A percentile compares a stretch with the other conserved stretches of the same genome.
These are phyloP conservation scores for Leucosticte australis DNA, from an alignment of 2,113 vertebrate genomes.

Conservation along the genomic window DNA sequence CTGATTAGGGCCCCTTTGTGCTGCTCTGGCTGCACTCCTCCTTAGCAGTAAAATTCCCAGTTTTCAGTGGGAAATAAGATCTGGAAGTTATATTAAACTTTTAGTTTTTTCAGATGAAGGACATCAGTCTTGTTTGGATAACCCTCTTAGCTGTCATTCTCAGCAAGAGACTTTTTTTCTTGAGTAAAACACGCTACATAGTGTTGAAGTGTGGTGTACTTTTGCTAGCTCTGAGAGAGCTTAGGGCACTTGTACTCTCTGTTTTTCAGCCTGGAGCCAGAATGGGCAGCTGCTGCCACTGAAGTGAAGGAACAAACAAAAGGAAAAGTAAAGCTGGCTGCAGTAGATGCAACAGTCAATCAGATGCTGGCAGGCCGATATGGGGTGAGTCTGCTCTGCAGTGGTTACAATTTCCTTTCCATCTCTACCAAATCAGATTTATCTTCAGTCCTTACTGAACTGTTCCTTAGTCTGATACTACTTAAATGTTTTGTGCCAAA, in stretches of 20 bases:
- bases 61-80: not conserved
- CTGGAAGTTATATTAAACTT: not conserved
- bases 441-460: not conserved
- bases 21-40: not conserved
- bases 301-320: conserved; percentile 92
- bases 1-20: not conserved
- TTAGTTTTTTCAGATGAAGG: not conserved
- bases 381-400: conserved; percentile 76
- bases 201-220: not conserved
- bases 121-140: not conserved
- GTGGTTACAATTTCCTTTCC: not conserved
- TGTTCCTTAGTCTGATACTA: not conserved
- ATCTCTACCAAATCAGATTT: not conserved
- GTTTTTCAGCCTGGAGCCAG: conserved; percentile 86
- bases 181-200: not conserved
- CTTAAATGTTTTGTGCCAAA: not conserved
- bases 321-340: conserved; percentile 90
- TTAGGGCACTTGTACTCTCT: not conserved
- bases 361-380: conserved; percentile 85
- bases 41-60: not conserved
- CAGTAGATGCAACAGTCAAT: conserved; percentile 90
- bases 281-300: conserved; percentile 91
- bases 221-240: not conserved
- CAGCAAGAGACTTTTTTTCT: not conserved
- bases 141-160: not conserved